Evolutionary conservation across 2,888 invertebrate genomes (phyloP).

Genomic region (Nomada ferruginata): DNA sequence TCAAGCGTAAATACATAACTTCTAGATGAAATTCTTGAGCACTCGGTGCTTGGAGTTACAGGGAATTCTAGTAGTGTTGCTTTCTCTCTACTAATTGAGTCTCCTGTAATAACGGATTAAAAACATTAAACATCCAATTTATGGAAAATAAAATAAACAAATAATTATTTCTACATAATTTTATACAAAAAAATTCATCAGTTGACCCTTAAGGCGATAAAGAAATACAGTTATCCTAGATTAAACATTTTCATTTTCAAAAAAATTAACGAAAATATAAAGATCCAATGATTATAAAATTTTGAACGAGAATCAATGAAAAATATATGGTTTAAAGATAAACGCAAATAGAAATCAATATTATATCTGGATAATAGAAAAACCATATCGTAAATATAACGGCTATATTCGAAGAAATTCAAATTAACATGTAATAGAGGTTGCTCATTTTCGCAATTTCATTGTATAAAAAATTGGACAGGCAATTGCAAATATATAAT

Average conservation of each 20-base stretch:
- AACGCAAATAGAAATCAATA: background rate
- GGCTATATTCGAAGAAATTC: background rate
- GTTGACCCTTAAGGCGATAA: background rate
- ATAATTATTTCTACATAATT: background rate
- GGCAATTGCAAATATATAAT: background rate
- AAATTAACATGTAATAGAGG: background rate
- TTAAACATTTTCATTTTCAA: background rate
- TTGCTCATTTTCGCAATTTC: no score
- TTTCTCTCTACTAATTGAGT: constrained; percentile 75
- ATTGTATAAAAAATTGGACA: background rate
- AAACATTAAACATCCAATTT: background rate
- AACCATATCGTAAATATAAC: background rate
- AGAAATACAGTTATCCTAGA: background rate
- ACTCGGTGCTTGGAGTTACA: constrained; percentile 89
- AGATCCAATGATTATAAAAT: background rate
- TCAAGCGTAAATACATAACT: constrained; percentile 91
- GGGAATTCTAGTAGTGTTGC: constrained; percentile 88
- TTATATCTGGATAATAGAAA: background rate
- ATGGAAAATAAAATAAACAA: background rate
- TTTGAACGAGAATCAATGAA: background rate
- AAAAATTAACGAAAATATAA: background rate
- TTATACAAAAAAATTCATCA: background rate
- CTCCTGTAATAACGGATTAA: constrained; percentile 70
- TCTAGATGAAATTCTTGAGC: constrained; percentile 88
- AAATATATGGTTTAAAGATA: background rate